Evolutionary conservation across 1,140 invertebrate species (phyloP).

Genomic region (Plutomurus gul): DNA sequence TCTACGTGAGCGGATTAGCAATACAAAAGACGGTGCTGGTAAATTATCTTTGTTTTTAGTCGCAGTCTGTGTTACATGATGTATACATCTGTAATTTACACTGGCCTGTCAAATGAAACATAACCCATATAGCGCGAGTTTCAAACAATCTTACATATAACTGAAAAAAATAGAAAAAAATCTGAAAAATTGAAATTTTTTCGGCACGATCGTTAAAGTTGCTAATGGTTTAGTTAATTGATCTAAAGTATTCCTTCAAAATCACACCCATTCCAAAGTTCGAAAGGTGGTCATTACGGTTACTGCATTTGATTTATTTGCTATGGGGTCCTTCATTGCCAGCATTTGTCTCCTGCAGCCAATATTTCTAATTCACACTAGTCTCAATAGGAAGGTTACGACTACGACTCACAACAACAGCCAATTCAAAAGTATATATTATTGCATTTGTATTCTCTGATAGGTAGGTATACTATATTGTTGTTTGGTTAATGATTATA

Average conservation of each 20-base stretch:
- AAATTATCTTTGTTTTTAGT: too few species aligned
- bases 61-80: too few species aligned
- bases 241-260: background rate
- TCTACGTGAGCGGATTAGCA: slow-evolving; percentile 12
- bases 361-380: slow-evolving; percentile 27
- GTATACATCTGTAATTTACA: too few species aligned
- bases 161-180: too few species aligned
- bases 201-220: background rate
- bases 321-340: background rate
- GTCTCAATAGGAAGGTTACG: background rate
- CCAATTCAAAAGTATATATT: background rate
- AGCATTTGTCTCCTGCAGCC: background rate
- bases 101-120: too few species aligned
- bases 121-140: too few species aligned
- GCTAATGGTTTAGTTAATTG: background rate
- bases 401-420: too few species aligned
- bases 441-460: background rate
- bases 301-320: slow-evolving; percentile 15
- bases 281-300: slow-evolving; percentile 19
- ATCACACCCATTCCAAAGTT: background rate
- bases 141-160: too few species aligned
- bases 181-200: too few species aligned
- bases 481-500: background rate
- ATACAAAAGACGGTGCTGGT: background rate
- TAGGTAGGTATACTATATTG: background rate